Conservation (phyloP, 2,113 vertebrate genomes). For the Cynocephalus volans region DNA sequence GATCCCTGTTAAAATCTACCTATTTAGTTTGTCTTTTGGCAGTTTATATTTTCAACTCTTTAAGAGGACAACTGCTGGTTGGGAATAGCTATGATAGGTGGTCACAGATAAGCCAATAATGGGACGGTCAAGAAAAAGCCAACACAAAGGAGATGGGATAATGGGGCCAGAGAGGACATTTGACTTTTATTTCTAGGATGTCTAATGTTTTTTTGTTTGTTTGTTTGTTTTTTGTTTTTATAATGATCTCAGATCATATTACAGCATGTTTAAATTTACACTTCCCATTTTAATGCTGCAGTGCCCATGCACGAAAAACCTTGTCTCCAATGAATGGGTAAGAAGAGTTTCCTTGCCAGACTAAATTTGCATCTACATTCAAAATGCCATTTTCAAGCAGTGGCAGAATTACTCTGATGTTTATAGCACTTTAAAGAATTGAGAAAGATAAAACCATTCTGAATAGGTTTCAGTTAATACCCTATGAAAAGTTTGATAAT, state of each 20-base stretch:
- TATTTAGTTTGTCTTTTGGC: conserved; percentile 55
- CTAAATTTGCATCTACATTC: conserved; percentile 57
- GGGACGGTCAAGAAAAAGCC: conserved; percentile 66
- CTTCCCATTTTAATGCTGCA: conserved; percentile 42
- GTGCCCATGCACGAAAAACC: background rate
- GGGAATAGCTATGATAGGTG: conserved; percentile 23
- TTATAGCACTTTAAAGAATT: conserved; percentile 22
- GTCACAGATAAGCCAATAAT: conserved; percentile 70
- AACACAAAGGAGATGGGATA: conserved; percentile 67
- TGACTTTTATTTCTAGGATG: conserved; percentile 75
- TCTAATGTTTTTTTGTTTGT: conserved; percentile 74
- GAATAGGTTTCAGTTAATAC: conserved; percentile 6
- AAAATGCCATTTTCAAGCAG: conserved; percentile 65
- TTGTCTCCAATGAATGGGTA: conserved; percentile 4
- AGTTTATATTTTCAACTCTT: conserved; percentile 55
- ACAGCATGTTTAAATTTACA: conserved; percentile 66
- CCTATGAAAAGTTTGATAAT: background rate
- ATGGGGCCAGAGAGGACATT: conserved; percentile 13
- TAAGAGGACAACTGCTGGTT: conserved; percentile 60
- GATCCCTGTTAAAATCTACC: background rate
- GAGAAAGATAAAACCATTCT: background rate
- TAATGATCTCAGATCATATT: conserved; percentile 76
- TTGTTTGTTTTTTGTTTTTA: too few species aligned
- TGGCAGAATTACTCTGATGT: background rate
- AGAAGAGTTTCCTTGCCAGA: conserved; percentile 42